These are phyloP conservation scores for Pseudonaja textilis DNA, from an alignment of 2,113 vertebrate species.

Conservation along the genomic window DNA sequence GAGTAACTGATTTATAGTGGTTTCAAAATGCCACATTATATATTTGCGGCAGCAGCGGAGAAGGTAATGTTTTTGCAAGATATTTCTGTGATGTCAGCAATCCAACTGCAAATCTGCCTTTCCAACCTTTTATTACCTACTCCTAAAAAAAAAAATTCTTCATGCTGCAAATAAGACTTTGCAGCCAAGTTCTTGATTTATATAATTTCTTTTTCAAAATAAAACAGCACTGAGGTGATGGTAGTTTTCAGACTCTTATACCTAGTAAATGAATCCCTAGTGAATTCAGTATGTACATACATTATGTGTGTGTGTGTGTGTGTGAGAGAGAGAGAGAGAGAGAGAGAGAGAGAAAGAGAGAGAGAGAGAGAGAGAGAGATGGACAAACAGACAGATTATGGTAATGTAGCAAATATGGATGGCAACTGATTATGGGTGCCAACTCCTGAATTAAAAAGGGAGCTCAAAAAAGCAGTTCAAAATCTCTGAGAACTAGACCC, in stretches of 20 bases:
- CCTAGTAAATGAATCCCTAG: background rate
- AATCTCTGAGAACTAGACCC: background rate
- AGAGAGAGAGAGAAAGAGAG: too few relatives aligned
- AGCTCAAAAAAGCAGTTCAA: background rate
- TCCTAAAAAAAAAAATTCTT: background rate
- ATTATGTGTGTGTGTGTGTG: too few relatives aligned
- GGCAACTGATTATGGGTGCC: background rate
- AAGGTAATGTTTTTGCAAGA: background rate
- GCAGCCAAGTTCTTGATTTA: background rate
- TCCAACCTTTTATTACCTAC: constrained; percentile 6
- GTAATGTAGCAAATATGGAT: background rate
- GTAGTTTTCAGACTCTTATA: background rate
- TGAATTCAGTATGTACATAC: background rate
- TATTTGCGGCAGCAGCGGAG: background rate
- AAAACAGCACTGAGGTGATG: background rate
- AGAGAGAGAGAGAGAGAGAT: background rate
- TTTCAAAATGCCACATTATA: constrained; percentile 1
- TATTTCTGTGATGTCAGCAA: constrained; percentile 16
- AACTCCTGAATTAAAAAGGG: background rate
- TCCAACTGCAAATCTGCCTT: constrained; percentile 3
- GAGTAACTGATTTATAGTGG: constrained; percentile 9
- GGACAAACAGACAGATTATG: background rate
- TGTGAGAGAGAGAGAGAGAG: too few relatives aligned
- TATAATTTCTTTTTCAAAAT: background rate
- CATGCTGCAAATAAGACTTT: background rate